Evolutionary conservation across 2,797 vertebrate genomes (phyloP), one percentile per base, ranked within the genome.

Genomic region (Paedocypris micromegethes): DNA sequence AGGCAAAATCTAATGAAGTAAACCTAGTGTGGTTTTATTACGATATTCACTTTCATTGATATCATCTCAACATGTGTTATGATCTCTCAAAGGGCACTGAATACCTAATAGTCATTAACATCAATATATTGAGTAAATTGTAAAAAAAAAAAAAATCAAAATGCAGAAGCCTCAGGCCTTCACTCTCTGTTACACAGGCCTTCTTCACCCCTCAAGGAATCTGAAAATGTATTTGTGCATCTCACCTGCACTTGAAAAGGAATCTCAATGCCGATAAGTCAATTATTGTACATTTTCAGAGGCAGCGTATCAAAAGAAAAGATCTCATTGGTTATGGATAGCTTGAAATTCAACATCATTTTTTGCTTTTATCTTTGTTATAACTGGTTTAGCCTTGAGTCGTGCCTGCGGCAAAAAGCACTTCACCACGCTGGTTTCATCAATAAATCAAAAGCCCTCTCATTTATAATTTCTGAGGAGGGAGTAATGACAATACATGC

Each of bases 381-480:
- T 73, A 77, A 67, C 71, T 70, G 78, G 45, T 79, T 75, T 71
- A 72, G 75, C 72, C 64, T 70, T 77, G 63, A 72, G 64, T 72
- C 76, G 79, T 75, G 76, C 77, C 80, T 75, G 69, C 70, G 73
- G 78, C 79, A 58, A 75, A 75, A 83, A 58, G 49, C 62, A 78
- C 72, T 78, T 79, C 79, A 69, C 63, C 65, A 58, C 69, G 63
- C 54, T 64, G 75, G 78, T 83, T 76, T 72, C 63, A 82, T 79
- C 77, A 84, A 82, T 82, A 85, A 83, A 83, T 79, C 48, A 81
- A 70, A 71, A 75, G 49, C 43, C 48, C 73, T 72, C 82, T 81
- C 72, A 81, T 85, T 78, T 70, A 81, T 83, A 77, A 83, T 82
- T 72, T 80, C 86, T 83, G 81, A 81, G 78, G 70, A 64, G 54